Evolutionary conservation across 2,113 vertebrate genomes (phyloP), one percentile per base, ranked within the genome.

Genomic region (Strix uralensis): DNA sequence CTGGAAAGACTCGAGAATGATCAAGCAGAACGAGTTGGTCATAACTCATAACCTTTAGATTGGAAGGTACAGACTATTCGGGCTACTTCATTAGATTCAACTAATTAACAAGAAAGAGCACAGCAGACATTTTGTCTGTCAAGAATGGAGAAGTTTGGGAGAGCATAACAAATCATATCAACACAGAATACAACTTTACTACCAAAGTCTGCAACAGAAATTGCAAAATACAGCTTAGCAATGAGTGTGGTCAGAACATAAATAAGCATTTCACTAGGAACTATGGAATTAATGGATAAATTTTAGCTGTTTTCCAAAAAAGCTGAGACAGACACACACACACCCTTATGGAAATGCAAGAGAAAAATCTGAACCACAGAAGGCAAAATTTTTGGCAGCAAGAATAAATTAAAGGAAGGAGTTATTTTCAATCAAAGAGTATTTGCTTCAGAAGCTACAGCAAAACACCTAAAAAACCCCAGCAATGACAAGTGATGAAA

Each of bases 251-350:
- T 52, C 27, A 63, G 38, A 42, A 26, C 8, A 63, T 47, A 70
- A 81, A 26, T 17, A 62, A 78, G 10, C 10, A 52, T 82, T 86
- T 85, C 32, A 78, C 42, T 83, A 88, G 15, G 29, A 88, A 70
- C 21, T 32, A 20, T 20, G 13, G 22, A 84, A 80, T 4, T 14
- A 27, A 71, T n/a, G 36, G n/a, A 58, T 30, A 79, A 79, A 49
- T 84, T 62, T 15, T 61, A 57, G 11, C 8, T 57, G 5, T 49
- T 92, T 78, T 42, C 44, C 27, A 63, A 38, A 81, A 75, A 44
- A 29, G 7, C 19, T 34, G 20, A 77, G 0, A 16, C n/a, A 80
- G 0, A 15, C n/a, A 54, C 10, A 38, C 10, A 38, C 21, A 51
- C 10, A 14, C 5, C 12, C 7, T 29, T 20, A 18, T 5, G 14